phyloP scores from a whole-genome alignment of 2,888 invertebrate species.

The Lingula anatina region DNA sequence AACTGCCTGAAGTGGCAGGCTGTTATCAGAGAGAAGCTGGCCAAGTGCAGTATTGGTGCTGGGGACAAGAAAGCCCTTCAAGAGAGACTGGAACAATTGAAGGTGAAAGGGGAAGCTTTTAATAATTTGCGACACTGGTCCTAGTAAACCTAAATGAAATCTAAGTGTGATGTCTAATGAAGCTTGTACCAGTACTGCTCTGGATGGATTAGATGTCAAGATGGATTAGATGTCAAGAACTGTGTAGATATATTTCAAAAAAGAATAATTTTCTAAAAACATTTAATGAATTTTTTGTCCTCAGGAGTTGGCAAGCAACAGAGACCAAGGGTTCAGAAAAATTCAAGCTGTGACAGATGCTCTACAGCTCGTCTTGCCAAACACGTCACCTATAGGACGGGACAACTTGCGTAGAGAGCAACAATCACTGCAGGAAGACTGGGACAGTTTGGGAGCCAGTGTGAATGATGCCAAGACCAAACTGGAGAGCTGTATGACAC shows the following conservation, averaged over 20 bases:
- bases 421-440: conserved; percentile 74
- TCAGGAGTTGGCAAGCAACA: conserved; percentile 35
- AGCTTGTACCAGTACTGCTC: too few relatives aligned
- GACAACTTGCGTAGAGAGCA: conserved; percentile 81
- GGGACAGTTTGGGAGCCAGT: conserved; percentile 79
- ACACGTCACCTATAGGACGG: conserved; percentile 85
- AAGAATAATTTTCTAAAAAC: too few relatives aligned
- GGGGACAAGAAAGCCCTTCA: conserved; percentile 83
- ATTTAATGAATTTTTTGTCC: neutral
- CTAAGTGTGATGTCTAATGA: neutral
- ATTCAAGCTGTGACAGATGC: conserved; percentile 43
- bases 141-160: neutral
- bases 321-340: conserved; percentile 41
- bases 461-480: conserved; percentile 67
- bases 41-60: conserved; percentile 72
- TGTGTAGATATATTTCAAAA: too few relatives aligned
- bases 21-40: conserved; percentile 58
- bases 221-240: too few relatives aligned
- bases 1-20: conserved; percentile 34
- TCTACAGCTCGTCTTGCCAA: conserved; percentile 58
- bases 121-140: neutral
- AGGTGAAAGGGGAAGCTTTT: conserved; percentile 22
- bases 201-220: too few relatives aligned
- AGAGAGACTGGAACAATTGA: conserved; percentile 70
- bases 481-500: conserved; percentile 78